Evolutionary conservation across 2,888 invertebrate genomes (phyloP), one percentile per base, ranked within the genome.

Genomic region (Scaptomyza parva): DNA sequence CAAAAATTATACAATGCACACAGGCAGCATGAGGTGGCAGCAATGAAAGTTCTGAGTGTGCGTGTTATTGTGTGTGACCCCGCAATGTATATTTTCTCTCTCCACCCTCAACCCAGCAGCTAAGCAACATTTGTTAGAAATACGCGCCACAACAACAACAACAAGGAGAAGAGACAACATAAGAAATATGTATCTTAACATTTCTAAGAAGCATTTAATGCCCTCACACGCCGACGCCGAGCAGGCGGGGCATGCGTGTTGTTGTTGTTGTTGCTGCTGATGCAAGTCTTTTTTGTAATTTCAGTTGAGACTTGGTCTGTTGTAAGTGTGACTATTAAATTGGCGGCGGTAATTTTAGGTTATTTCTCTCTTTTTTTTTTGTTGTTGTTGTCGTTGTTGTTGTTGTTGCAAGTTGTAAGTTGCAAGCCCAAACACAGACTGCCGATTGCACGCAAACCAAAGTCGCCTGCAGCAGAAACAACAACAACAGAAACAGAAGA

Each of bases 251-350:
- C 79, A 70, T 80, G 80, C 70, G 61, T 77, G 63, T 58, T 55
- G 57, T 52, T 64, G 57, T 67, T 57, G 60, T 51, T 47, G 43
- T 35, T 62, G 51, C 24, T 63, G 64, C 53, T 43, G 59, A 14
- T 66, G 70, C 60, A 54, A 86, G 76, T 58, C 66, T 84, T 69
- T 68, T 84, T 69, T 68, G 83, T 80, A 83, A 80, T 68, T 84
- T 74, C 64, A 69, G 68, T 28, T 67, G 52, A 11, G 44, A 33
- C 53, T 67, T 70, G 70, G 40, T 48, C 58, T 85, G 87, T 82
- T 76, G 85, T 86, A 87, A 85, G 88, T 88, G 85, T 85, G 83
- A 89, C 87, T 84, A 82, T 82, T 83, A 89, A 89, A 88, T 88
- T 88, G 89, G 86, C 86, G 86, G 83, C 80, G 77, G 83, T 89